Base-by-base conservation (phyloP, 1,140 invertebrate genomes). In the Stegodyphus dumicola region DNA sequence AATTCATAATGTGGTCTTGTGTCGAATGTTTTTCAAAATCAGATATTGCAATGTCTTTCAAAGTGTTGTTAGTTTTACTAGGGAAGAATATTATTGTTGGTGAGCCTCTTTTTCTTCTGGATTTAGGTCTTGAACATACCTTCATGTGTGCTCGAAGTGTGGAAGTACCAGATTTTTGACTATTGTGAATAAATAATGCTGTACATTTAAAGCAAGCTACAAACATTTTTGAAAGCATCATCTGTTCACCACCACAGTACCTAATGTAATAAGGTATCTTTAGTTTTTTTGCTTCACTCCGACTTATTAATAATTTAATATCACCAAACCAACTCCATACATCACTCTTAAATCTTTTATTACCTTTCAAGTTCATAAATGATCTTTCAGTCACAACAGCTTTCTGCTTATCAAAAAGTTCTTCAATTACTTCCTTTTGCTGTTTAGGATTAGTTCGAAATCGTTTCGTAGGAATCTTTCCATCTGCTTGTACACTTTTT, bases 261-360 rank as follows among this genome's bases (percentile, higher is more conserved):
- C 77, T 79, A 6, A 84, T 75, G n/a, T 84, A 84, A 60, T 75
- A 76, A 49, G 80, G 80, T 13, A 84, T 84, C 51, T 84, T 84
- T 1, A 84, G 64, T 64, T 84, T 60, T 11, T 84, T 84, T 5
- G 80, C 80, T 56, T 84, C 80, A 56, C 71, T 75, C 33, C 80
- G 71, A 48, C 80, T 84, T 10, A 84, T 84, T 11, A 84, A 60
- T 6, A 84, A 15, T 48, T 73, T 84, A 17, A 84, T 84, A 64
- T 84, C 80, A 10, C 80, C 80, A 67, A 84, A 84, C 80, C 80
- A 84, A 33, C 70, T 84, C 80, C 80, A 84, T 4, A 84, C 80
- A 69, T 84, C 80, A 56, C 80, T 84, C 56, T 84, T 84, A 48
- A 84, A 84, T 6, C 80, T n/a, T 17, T 67, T 65, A 51, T 84